Conservation (phyloP, 2,797 vertebrate species). For the Acanthiza pusilla region DNA sequence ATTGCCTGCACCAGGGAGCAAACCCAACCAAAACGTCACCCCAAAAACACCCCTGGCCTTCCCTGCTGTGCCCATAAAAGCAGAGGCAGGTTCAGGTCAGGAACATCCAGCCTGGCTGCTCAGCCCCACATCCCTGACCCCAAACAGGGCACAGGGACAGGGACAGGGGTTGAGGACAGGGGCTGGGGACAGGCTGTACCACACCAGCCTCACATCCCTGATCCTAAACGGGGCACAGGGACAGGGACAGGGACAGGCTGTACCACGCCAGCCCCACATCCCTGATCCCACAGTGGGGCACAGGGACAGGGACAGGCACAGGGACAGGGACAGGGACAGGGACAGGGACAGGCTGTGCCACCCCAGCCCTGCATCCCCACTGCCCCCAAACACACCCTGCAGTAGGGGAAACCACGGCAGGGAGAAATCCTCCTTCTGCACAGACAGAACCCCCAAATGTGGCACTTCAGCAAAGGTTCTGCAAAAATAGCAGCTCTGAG, state of each 20-base stretch:
- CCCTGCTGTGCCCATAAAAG: neutral
- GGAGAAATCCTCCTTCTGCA: neutral
- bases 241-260: no score
- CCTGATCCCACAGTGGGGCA: no score
- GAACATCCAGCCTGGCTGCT: neutral
- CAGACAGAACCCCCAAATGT: neutral
- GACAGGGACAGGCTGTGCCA: neutral
- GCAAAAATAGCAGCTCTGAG: neutral
- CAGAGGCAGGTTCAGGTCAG: neutral
- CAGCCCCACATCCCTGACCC: neutral
- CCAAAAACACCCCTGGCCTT: neutral
- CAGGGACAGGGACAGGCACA: no score
- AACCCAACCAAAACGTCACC: neutral
- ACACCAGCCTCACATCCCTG: no score
- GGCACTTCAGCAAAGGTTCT: neutral
- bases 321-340: no score
- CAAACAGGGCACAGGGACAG: no score
- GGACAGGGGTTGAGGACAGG: no score
- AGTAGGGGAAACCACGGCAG: no score
- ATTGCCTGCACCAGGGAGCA: neutral
- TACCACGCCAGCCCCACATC: no score
- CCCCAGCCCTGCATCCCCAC: neutral
- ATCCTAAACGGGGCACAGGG: no score
- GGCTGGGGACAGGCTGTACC: no score
- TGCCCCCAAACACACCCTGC: neutral